Evolutionary conservation across 2,888 invertebrate genomes (phyloP).

Genomic region (Nemotelus pantherinus): DNA sequence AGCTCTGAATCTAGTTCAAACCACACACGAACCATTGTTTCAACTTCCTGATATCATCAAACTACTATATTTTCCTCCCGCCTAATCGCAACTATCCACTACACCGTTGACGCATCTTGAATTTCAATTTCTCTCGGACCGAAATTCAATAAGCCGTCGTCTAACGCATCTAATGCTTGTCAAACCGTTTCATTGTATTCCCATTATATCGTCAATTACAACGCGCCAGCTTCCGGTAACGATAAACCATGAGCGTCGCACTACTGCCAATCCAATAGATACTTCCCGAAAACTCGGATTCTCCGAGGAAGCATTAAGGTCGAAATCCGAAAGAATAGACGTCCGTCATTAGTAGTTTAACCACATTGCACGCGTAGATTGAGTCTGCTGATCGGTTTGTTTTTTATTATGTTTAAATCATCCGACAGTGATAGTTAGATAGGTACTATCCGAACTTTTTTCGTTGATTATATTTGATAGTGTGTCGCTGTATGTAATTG

Average conservation of each 20-base stretch:
- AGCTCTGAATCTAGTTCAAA: not conserved
- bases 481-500: not conserved
- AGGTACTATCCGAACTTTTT: not conserved
- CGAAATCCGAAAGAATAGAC: not conserved
- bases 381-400: not conserved
- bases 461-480: conserved; percentile 18
- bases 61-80: not conserved
- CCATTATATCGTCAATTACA: conserved; percentile 38
- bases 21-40: not conserved
- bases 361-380: not conserved
- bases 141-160: conserved; percentile 23
- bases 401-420: conserved; percentile 9
- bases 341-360: not conserved
- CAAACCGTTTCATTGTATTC: conserved; percentile 32
- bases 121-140: too few species aligned
- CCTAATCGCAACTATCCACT: too few species aligned
- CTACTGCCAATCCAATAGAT: conserved; percentile 7
- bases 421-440: conserved; percentile 7
- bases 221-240: conserved; percentile 30
- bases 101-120: too few species aligned
- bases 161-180: conserved; percentile 30
- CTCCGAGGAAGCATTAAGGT: conserved; percentile 16
- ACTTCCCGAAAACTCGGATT: conserved; percentile 30
- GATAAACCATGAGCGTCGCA: conserved; percentile 20
- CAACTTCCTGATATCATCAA: conserved; percentile 15